phyloP scores from a whole-genome alignment of 2,113 vertebrate genomes.

The Nanorana parkeri region DNA sequence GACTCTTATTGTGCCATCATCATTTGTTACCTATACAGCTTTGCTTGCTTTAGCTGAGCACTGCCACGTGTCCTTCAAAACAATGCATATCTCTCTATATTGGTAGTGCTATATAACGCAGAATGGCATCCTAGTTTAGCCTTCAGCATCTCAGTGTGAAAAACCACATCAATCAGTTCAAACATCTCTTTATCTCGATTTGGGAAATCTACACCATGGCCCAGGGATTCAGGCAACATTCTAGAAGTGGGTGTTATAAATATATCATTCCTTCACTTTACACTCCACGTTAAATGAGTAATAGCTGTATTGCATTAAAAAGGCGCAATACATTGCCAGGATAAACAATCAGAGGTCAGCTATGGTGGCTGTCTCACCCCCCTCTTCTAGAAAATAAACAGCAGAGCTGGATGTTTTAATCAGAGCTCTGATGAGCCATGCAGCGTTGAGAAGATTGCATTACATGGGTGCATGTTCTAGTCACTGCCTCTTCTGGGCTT shows the following conservation, averaged over 20 bases:
- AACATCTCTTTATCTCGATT: constrained; percentile 37
- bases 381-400: constrained; percentile 47
- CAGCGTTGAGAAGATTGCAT: constrained; percentile 62
- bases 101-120: not conserved
- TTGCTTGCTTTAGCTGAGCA: not conserved
- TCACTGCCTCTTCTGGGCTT: constrained; percentile 20
- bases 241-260: constrained; percentile 25
- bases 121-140: constrained; percentile 4
- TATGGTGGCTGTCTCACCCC: constrained; percentile 16
- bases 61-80: not conserved
- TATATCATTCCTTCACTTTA: constrained; percentile 52
- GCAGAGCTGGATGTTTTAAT: constrained; percentile 60
- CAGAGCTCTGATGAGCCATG: constrained; percentile 74
- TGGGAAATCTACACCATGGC: constrained; percentile 32
- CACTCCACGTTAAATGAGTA: constrained; percentile 47
- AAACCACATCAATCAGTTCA: constrained; percentile 30
- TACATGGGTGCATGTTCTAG: constrained; percentile 48
- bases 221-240: constrained; percentile 14
- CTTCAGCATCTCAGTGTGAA: constrained; percentile 8
- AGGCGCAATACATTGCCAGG: constrained; percentile 48
- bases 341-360: constrained; percentile 53
- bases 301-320: constrained; percentile 52
- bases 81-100: not conserved
- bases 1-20: not conserved
- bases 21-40: not conserved